Evolutionary conservation across 2,797 vertebrate genomes (phyloP), one percentile per base, ranked within the genome.

Genomic region (Liparis tanakae): DNA sequence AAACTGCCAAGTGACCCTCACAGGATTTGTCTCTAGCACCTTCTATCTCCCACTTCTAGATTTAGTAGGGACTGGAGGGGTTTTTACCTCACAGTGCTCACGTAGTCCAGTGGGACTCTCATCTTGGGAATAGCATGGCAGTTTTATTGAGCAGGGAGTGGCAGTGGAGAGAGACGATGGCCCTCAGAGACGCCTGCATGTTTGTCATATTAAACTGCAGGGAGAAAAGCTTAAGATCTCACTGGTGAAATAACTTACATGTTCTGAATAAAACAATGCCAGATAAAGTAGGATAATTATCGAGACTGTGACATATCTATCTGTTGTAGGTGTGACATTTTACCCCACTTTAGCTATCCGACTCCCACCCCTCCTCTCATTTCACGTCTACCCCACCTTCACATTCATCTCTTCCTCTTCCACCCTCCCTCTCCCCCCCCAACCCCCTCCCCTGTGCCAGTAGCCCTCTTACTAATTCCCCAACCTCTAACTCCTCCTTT

Each of bases 111-210:
- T 84, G 90, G 89, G 89, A 92, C 77, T 86, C 88, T 89, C 87
- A 88, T 89, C 87, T 83, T 75, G 83, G 89, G 90, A 90, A 88
- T 87, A 85, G 84, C 83, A 86, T 87, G 83, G 74, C 87, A 80
- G 85, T 87, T 92, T 93, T 92, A 91, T 91, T 89, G 90, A 91
- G 88, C 83, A 86, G 88, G 90, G 81, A 90, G 80, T 87, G 90
- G 84, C 87, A 85, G 86, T 56, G 63, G 84, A 84, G 85, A 82
- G 80, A 89, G 86, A 89, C 72, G 67, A 86, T 80, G 67, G 74
- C 87, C 89, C 88, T 86, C 66, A 34, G 91, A 93, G 90, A 91
- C 30, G 30, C 74, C 83, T 82, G 56, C 61, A 82, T 89, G 77
- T 89, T 90, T 91, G 90, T 81, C 87, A 92, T 89, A 89, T 89